These are phyloP conservation scores for Cyclopterus lumpus DNA, from an alignment of 2,797 vertebrate species.

Conservation along the genomic window DNA sequence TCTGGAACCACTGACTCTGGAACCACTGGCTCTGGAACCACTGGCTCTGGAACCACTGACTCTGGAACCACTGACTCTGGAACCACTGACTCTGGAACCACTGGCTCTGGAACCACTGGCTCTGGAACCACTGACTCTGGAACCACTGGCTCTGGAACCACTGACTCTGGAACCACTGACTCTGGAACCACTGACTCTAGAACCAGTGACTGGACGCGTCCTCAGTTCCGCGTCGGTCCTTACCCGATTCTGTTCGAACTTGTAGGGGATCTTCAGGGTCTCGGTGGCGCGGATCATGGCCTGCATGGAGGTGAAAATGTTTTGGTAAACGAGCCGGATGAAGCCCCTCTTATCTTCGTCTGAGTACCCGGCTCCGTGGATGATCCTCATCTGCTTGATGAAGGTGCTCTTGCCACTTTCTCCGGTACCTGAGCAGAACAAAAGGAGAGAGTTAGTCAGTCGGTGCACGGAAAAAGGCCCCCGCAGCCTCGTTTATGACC, in stretches of 20 bases:
- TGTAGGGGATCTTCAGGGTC: slow-evolving; percentile 94
- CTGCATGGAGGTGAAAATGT: slow-evolving; percentile 98
- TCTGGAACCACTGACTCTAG: too few relatives aligned
- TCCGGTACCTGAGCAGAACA: slow-evolving; percentile 86
- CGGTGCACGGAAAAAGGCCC: background rate
- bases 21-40: too few relatives aligned
- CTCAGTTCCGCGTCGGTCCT: slow-evolving; percentile 1
- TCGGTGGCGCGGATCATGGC: slow-evolving; percentile 96
- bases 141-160: too few relatives aligned
- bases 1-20: too few relatives aligned
- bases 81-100: too few relatives aligned
- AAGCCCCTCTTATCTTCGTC: slow-evolving; percentile 96
- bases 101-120: too few relatives aligned
- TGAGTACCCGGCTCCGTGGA: slow-evolving; percentile 95
- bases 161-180: too few relatives aligned
- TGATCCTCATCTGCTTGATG: slow-evolving; percentile 98
- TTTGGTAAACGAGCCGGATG: slow-evolving; percentile 95
- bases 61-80: too few relatives aligned
- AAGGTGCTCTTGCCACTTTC: slow-evolving; percentile 98
- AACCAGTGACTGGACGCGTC: too few relatives aligned
- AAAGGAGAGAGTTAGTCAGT: background rate
- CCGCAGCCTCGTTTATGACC: background rate
- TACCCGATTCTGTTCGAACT: slow-evolving; percentile 95
- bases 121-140: too few relatives aligned
- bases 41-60: too few relatives aligned